Conservation (phyloP, 2,113 vertebrate species). For the Mormyrus iriodes region DNA sequence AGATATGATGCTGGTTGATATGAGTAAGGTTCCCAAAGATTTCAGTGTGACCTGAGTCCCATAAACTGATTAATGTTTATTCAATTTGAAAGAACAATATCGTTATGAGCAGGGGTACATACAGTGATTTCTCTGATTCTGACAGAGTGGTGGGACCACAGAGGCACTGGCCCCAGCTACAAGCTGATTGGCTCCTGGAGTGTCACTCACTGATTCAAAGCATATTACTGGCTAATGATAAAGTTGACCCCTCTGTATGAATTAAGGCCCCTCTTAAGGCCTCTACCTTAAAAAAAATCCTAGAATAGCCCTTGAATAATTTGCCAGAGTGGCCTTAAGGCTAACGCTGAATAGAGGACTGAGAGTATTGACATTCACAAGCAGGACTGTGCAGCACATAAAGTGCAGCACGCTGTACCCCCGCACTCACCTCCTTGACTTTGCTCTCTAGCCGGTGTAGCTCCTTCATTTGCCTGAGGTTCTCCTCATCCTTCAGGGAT, state of each 20-base stretch:
- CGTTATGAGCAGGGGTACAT: not conserved
- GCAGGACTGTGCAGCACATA: not conserved
- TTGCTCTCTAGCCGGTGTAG: slow-evolving; percentile 25
- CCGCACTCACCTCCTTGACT: not conserved
- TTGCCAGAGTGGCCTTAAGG: not conserved
- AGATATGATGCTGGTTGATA: not conserved
- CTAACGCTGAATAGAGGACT: not conserved
- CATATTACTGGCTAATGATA: not conserved
- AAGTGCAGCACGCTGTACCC: too few relatives aligned
- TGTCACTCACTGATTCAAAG: not conserved
- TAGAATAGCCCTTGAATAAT: not conserved
- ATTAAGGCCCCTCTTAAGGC: not conserved
- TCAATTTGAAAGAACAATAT: not conserved
- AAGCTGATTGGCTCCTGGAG: not conserved
- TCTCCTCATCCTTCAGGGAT: slow-evolving; percentile 44
- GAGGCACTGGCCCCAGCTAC: not conserved
- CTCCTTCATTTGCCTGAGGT: slow-evolving; percentile 38
- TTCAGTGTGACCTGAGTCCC: not conserved
- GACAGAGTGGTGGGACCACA: not conserved
- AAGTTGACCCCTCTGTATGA: not conserved
- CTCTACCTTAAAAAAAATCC: not conserved
- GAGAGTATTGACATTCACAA: not conserved
- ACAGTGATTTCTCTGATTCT: too few relatives aligned
- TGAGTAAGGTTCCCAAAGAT: not conserved
- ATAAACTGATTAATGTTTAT: not conserved